Conservation (phyloP, 1,140 invertebrate genomes). For the Achroia grisella region DNA sequence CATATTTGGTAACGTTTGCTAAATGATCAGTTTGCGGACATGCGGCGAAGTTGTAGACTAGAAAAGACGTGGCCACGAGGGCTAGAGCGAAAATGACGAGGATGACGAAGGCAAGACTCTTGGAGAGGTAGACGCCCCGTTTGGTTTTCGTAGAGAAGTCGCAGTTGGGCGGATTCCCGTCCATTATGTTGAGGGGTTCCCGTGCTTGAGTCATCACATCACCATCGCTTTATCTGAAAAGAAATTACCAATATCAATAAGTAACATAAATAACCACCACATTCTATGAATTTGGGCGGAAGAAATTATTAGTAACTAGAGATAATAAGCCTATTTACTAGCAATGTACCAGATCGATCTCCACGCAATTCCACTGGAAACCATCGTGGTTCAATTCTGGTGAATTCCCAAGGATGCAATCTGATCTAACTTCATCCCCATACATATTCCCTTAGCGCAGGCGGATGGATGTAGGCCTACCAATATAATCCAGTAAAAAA, state of each 20-base stretch:
- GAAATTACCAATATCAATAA: slow-evolving; percentile 1
- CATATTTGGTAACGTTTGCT: slow-evolving; percentile 56
- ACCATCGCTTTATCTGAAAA: slow-evolving; percentile 41
- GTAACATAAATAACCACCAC: neutral
- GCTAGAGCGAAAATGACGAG: slow-evolving; percentile 68
- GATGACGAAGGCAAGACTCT: slow-evolving; percentile 67
- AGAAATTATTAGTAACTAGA: neutral
- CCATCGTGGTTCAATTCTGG: neutral
- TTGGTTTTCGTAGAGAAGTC: slow-evolving; percentile 66
- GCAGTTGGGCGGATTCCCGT: slow-evolving; percentile 54
- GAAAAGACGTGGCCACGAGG: slow-evolving; percentile 76
- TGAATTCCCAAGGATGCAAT: too few species aligned
- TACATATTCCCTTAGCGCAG: too few species aligned
- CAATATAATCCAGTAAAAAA: too few species aligned
- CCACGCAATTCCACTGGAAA: neutral
- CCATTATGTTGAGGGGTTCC: slow-evolving; percentile 65
- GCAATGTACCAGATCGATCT: neutral
- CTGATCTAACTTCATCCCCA: neutral
- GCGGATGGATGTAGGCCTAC: too few species aligned
- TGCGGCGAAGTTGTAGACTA: slow-evolving; percentile 81
- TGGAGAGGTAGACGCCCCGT: slow-evolving; percentile 64
- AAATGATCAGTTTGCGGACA: slow-evolving; percentile 71
- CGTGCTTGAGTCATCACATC: slow-evolving; percentile 63
- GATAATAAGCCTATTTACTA: neutral
- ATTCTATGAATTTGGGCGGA: slow-evolving; percentile 1